Conservation (phyloP, 2,113 vertebrate species). For the Zapornia atra region DNA sequence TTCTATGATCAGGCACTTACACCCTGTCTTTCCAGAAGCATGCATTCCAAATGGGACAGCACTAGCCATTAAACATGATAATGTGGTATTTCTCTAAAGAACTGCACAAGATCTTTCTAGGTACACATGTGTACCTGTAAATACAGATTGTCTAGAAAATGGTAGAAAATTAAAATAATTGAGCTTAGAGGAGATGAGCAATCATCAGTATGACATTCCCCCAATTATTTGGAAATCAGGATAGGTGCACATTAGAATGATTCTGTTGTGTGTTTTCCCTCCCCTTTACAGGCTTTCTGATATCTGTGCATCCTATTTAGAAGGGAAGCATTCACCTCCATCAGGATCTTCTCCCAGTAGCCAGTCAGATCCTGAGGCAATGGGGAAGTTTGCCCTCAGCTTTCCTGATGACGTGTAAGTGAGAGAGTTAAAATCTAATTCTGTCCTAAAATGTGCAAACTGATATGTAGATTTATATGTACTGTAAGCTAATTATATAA, state of each 20-base stretch:
- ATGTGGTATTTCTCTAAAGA: neutral
- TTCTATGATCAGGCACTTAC: neutral
- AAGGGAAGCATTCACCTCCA: slow-evolving; percentile 59
- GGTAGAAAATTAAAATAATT: neutral
- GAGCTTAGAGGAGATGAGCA: neutral
- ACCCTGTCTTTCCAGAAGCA: neutral
- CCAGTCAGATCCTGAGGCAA: slow-evolving; percentile 62
- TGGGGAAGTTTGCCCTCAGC: slow-evolving; percentile 79
- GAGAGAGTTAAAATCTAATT: neutral
- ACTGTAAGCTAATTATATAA: neutral
- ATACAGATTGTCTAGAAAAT: neutral
- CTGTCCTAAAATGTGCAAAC: neutral
- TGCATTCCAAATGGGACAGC: neutral
- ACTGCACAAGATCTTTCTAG: neutral
- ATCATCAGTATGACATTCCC: neutral
- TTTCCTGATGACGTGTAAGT: slow-evolving; percentile 89
- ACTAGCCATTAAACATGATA: neutral
- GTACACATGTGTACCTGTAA: neutral
- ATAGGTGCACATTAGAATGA: neutral
- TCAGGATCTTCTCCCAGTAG: slow-evolving; percentile 16
- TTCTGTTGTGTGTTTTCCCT: neutral
- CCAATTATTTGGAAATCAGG: neutral
- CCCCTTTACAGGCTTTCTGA: slow-evolving; percentile 72
- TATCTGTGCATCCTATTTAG: slow-evolving; percentile 84
- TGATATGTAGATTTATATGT: neutral